phyloP scores from a whole-genome alignment of 2,888 invertebrate species.

The Nomada fabriciana region DNA sequence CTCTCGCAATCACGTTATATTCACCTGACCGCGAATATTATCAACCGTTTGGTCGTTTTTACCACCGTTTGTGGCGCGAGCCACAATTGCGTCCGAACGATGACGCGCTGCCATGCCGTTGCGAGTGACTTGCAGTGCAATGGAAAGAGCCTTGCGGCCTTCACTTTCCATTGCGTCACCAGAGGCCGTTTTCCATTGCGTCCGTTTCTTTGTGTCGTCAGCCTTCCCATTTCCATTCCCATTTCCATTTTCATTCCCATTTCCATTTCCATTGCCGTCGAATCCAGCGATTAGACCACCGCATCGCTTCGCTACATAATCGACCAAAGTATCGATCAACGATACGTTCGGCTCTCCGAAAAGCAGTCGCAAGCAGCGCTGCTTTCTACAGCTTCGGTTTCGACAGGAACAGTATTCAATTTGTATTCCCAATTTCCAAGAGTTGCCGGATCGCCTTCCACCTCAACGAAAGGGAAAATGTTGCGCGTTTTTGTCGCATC shows the following conservation, averaged over 20 bases:
- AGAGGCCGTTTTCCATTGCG: constrained; percentile 41
- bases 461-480: too few relatives aligned
- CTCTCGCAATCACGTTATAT: too few relatives aligned
- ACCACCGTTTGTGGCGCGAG: neutral
- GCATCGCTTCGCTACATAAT: neutral
- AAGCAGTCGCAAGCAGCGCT: neutral
- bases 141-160: constrained; percentile 77
- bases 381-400: too few relatives aligned
- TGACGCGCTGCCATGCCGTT: neutral
- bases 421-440: too few relatives aligned
- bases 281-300: constrained; percentile 2
- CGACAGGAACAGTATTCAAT: too few relatives aligned
- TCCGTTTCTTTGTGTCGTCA: neutral
- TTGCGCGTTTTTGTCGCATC: too few relatives aligned
- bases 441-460: too few relatives aligned
- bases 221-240: neutral
- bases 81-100: neutral
- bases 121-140: constrained; percentile 19
- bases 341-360: neutral
- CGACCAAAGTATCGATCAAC: neutral
- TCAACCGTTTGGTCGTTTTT: neutral
- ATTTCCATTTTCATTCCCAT: too few relatives aligned
- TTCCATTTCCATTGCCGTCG: neutral
- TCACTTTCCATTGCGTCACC: constrained; percentile 80
- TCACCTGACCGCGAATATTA: too few relatives aligned